phyloP scores from a whole-genome alignment of 2,888 invertebrate species.

The Tuberolachnus salignus region DNA sequence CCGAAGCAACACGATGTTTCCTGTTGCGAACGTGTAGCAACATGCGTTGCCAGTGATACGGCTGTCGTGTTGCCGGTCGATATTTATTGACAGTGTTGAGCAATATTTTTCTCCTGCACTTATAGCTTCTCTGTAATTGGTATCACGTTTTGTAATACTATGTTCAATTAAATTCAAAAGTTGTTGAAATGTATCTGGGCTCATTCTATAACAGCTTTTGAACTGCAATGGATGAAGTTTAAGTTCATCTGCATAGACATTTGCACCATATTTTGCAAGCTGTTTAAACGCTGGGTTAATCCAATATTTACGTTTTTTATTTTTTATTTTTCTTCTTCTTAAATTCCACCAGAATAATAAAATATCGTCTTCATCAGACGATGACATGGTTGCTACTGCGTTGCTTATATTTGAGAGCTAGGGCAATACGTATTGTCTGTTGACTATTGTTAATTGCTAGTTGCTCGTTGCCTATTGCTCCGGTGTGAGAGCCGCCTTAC shows the following conservation, averaged over 20 bases:
- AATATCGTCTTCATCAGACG: slow-evolving; percentile 23
- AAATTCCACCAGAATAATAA: slow-evolving; percentile 29
- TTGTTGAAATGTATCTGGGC: too few relatives aligned
- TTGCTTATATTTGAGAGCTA: slow-evolving; percentile 9
- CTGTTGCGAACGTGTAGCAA: slow-evolving; percentile 31
- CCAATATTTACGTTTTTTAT: too few relatives aligned
- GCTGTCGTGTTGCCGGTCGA: slow-evolving; percentile 13
- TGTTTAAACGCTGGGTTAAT: too few relatives aligned
- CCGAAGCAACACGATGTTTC: slow-evolving; percentile 34
- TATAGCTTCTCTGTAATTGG: too few relatives aligned
- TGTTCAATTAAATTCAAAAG: too few relatives aligned
- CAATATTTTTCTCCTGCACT: too few relatives aligned
- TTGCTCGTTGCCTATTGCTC: not conserved
- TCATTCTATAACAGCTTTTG: too few relatives aligned
- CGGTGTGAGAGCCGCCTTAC: not conserved
- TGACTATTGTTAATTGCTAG: not conserved
- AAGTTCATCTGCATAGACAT: too few relatives aligned
- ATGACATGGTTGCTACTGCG: slow-evolving; percentile 29
- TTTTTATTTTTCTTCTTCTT: too few relatives aligned
- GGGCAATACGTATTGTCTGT: not conserved
- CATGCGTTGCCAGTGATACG: slow-evolving; percentile 11
- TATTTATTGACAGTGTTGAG: slow-evolving; percentile 20
- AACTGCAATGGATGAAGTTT: too few relatives aligned
- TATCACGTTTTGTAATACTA: too few relatives aligned
- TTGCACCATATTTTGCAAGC: too few relatives aligned